Evolutionary conservation across 92 coral and sea anemone genomes (phyloP).

Genomic region (Palythoa grandis): DNA sequence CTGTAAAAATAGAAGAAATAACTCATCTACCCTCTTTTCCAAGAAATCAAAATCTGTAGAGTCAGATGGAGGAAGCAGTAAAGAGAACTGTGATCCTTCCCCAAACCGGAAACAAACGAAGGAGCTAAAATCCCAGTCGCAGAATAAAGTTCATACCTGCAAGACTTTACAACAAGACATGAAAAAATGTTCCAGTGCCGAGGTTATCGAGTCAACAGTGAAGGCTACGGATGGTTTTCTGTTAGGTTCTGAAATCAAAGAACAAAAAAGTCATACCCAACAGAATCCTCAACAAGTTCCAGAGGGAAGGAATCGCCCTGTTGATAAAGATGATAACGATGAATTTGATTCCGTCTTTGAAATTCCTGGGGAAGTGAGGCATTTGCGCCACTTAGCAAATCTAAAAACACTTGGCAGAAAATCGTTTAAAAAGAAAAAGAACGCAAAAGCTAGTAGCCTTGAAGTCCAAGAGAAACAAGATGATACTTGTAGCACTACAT

Average conservation of each 20-base stretch:
- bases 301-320: neutral
- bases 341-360: conserved; percentile 12
- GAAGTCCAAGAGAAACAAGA: neutral
- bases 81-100: conserved; percentile 49
- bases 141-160: neutral
- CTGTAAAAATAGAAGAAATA: neutral
- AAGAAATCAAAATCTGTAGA: neutral
- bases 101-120: conserved; percentile 8
- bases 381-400: neutral
- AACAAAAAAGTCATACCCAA: neutral
- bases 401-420: neutral
- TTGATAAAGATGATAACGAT: neutral
- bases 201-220: neutral
- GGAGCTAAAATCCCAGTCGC: neutral
- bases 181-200: neutral
- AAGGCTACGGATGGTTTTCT: neutral
- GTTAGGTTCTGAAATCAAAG: neutral
- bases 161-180: neutral
- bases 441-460: neutral
- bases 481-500: neutral
- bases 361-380: neutral
- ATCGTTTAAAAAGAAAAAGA: conserved; percentile 27
- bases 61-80: conserved; percentile 50
- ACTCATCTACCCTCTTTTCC: neutral
- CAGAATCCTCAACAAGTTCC: conserved; percentile 6